These are phyloP conservation scores for Anthopleura xanthogrammica DNA, from an alignment of 92 coral and sea anemone genomes.

Conservation along the genomic window DNA sequence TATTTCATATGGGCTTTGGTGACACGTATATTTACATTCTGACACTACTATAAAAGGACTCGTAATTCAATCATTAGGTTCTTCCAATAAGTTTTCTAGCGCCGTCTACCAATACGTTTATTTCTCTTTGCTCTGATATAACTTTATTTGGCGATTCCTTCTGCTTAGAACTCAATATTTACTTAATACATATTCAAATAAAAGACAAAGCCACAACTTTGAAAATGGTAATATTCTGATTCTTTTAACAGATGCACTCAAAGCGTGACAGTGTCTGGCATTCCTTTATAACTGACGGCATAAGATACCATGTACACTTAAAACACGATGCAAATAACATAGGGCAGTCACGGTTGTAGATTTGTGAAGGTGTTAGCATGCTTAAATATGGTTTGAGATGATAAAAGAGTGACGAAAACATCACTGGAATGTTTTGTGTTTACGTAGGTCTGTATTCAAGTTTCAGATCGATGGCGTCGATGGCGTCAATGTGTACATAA, in stretches of 20 bases:
- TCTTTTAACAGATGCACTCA: slow-evolving; percentile 9
- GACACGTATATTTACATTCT: neutral
- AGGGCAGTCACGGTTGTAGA: neutral
- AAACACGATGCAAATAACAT: neutral
- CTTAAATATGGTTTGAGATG: neutral
- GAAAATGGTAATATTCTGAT: neutral
- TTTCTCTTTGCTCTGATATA: neutral
- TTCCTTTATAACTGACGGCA: neutral
- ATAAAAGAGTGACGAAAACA: neutral
- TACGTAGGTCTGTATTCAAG: neutral
- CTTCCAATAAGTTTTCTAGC: neutral
- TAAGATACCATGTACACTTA: neutral
- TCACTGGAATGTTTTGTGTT: slow-evolving; percentile 1
- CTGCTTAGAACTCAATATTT: neutral
- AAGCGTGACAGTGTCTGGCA: neutral
- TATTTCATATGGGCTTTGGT: neutral
- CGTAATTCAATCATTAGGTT: neutral
- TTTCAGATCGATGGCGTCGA: neutral
- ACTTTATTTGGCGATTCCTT: neutral
- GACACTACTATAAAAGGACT: slow-evolving; percentile 14
- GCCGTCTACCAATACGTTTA: neutral
- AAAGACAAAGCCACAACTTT: neutral
- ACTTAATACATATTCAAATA: neutral
- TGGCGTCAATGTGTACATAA: slow-evolving; percentile 2
- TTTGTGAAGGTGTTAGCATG: neutral